phyloP scores from a whole-genome alignment of 2,888 invertebrate genomes.

The Spatulosminthurus flaviceps region DNA sequence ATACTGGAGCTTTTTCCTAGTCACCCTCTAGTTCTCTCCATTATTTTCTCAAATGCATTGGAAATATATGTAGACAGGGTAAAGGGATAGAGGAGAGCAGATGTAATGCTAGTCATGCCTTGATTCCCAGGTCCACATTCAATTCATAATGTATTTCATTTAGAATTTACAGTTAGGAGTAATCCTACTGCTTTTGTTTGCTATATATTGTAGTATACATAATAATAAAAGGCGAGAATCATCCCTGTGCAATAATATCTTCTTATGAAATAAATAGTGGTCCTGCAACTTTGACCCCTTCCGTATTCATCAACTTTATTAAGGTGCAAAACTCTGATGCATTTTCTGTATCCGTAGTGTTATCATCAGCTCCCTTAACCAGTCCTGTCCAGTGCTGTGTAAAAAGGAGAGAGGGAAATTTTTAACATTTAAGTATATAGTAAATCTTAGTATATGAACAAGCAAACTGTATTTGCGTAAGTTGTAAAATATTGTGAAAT shows the following conservation, averaged over 20 bases:
- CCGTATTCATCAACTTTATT: too few relatives aligned
- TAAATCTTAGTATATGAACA: too few relatives aligned
- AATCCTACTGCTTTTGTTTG: constrained; percentile 16
- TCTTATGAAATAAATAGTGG: background rate
- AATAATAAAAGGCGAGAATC: background rate
- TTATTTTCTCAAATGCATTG: constrained; percentile 16
- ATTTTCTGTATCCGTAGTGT: too few relatives aligned
- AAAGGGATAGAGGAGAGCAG: background rate
- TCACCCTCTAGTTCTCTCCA: constrained; percentile 8
- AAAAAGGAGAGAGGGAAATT: too few relatives aligned
- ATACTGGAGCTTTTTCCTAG: background rate
- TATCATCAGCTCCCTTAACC: too few relatives aligned
- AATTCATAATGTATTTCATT: constrained; percentile 23
- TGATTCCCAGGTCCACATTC: constrained; percentile 8
- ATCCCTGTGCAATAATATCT: background rate
- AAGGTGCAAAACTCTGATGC: too few relatives aligned
- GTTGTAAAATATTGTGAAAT: too few relatives aligned
- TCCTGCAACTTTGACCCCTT: too few relatives aligned
- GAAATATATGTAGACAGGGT: background rate
- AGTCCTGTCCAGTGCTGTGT: too few relatives aligned
- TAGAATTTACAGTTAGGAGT: constrained; percentile 11
- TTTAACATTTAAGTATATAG: too few relatives aligned
- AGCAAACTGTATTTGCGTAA: too few relatives aligned
- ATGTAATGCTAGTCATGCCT: constrained; percentile 1
- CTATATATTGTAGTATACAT: too few relatives aligned